Base-by-base conservation (phyloP, 2,113 vertebrate species). In the Lepus americanus region DNA sequence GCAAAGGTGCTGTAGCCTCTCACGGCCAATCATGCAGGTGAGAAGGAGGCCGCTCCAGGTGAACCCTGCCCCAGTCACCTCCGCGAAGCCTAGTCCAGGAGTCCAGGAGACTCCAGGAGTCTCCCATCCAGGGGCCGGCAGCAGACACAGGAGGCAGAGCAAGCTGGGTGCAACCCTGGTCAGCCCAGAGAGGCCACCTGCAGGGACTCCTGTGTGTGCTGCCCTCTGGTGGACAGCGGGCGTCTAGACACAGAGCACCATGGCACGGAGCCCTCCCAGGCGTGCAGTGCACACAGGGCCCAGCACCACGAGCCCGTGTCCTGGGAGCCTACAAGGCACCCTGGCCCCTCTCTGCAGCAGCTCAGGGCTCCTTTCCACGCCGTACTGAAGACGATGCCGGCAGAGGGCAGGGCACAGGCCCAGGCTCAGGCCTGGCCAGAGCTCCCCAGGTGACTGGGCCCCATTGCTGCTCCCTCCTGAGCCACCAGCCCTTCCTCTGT, bases 181-280 rank as follows among this genome's bases (percentile, higher is more conserved):
- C 55, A 59, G 7, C 27, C 44, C 0, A 0, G 51, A 1, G 13
- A 86, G 87, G 61, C 64, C 73, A 49, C n/a, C 49, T 6, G 86
- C 55, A 3, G 9, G 3, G 9, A 13, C 25, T 0, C 73, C 87
- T 94, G 87, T 10, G 7, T 59, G 95, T 97, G 20, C 93, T 96
- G 97, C 96, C 96, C 97, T 97, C 98, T 98, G 88, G 97, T 95
- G 98, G 96, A 33, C 96, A 49, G n/a, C 8, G 8, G 12, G 22
- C 76, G 82, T n/a, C 55, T 22, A 6, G 31, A 12, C 53, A 44
- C 67, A 49, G 59, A n/a, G 1, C 1, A 72, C 67, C 16, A 39
- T 0, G 1, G 67, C 89, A 92, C 91, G 19, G 55, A 94, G 73
- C 78, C 77, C 69, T 81, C 55, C n/a, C 64, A 83, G 5, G 9